A percentile compares a stretch with the other conserved stretches of the same genome.
phyloP scores from a whole-genome alignment of 2,888 invertebrate genomes.

The Tachina lurida region DNA sequence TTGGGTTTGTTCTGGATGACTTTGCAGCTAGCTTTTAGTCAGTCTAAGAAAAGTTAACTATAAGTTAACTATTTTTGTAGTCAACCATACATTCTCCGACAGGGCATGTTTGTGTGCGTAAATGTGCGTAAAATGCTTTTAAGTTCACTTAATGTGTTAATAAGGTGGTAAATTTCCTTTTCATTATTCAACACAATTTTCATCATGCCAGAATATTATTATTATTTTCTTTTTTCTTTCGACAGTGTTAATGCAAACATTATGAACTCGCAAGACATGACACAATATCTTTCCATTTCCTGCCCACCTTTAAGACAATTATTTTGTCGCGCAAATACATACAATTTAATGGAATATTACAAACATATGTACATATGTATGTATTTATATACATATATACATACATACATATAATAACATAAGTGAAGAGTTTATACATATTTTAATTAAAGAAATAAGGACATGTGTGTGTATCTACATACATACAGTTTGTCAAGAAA shows the following conservation, averaged over 20 bases:
- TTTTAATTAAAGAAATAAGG: no score
- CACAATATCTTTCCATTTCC: not conserved
- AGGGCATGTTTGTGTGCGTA: conserved; percentile 8
- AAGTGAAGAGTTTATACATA: no score
- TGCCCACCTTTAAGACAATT: conserved; percentile 23
- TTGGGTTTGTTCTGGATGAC: no score
- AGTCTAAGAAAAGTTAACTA: no score
- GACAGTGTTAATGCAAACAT: conserved; percentile 35
- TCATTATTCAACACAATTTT: conserved; percentile 58
- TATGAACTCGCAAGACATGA: conserved; percentile 35
- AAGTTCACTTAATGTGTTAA: conserved; percentile 63
- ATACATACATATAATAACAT: no score
- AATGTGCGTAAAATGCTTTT: conserved; percentile 60
- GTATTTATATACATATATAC: no score
- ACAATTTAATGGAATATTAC: conserved; percentile 38
- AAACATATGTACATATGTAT: not conserved
- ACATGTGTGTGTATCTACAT: no score
- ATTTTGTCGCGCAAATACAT: conserved; percentile 35
- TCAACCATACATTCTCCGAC: no score
- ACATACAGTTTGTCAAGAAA: no score
- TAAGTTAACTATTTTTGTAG: no score
- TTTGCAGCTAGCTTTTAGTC: no score
- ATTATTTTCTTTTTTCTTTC: conserved; percentile 41
- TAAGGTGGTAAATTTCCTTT: conserved; percentile 65
- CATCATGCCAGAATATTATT: conserved; percentile 19